Percentiles rank a stretch among this genome's conserved stretches.
Evolutionary conservation across 92 coral and sea anemone species (phyloP).

Genomic region (Zoanthus solanderi): DNA sequence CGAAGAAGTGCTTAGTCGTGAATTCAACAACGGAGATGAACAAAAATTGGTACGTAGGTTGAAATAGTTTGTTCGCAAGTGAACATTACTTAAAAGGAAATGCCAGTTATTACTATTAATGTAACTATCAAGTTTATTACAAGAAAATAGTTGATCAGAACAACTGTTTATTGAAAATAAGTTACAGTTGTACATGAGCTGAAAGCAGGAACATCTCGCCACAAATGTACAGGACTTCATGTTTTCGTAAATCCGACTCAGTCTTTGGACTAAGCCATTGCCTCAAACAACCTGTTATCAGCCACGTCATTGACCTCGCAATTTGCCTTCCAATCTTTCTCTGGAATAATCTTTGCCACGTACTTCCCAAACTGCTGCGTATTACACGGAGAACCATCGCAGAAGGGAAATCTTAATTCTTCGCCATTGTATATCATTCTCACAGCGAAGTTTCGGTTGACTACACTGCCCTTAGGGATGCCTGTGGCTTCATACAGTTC

Average conservation of each 20-base stretch:
- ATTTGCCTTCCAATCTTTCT: conserved; percentile 58
- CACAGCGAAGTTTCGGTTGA: conserved; percentile 62
- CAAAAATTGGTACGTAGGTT: too few relatives aligned
- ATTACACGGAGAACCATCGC: conserved; percentile 78
- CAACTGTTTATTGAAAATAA: too few relatives aligned
- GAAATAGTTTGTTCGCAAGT: too few relatives aligned
- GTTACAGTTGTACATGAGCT: too few relatives aligned
- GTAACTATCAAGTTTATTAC: too few relatives aligned
- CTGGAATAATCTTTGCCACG: conserved; percentile 68
- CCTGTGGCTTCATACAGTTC: conserved; percentile 74
- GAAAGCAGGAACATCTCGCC: too few relatives aligned
- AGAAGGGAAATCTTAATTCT: conserved; percentile 73
- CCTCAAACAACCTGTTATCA: not conserved
- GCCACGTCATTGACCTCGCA: conserved; percentile 64
- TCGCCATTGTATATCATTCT: conserved; percentile 81
- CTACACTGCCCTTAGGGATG: conserved; percentile 8
- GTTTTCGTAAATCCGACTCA: not conserved
- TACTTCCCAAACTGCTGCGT: conserved; percentile 70
- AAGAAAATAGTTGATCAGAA: too few relatives aligned
- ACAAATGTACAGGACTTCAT: too few relatives aligned
- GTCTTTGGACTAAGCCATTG: conserved; percentile 5
- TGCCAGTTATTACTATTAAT: too few relatives aligned
- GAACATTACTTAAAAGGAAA: too few relatives aligned
- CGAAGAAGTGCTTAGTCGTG: too few relatives aligned
- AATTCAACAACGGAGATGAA: too few relatives aligned